Percentiles rank a stretch among this genome's conserved stretches.
Conservation (phyloP, 2,888 invertebrate genomes). For the Lamellibrachia satsuma region DNA sequence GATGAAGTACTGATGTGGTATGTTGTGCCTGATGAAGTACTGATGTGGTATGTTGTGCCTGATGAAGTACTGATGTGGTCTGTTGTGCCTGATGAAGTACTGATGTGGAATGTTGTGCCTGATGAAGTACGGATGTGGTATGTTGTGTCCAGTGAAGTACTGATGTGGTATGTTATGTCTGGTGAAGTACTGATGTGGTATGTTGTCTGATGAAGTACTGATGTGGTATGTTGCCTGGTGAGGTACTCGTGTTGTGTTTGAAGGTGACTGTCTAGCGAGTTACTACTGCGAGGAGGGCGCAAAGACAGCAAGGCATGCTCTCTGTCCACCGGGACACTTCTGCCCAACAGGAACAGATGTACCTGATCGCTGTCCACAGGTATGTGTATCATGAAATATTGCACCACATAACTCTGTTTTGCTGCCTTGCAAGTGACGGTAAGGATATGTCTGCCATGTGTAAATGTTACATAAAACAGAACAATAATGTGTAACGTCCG, state of each 20-base stretch:
- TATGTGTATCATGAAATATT: neutral
- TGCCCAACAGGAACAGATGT: slow-evolving; percentile 54
- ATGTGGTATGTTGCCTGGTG: neutral
- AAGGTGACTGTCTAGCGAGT: slow-evolving; percentile 47
- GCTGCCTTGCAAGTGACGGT: neutral
- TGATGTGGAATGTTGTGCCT: too few species aligned
- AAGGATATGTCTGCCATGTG: too few species aligned
- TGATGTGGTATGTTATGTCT: too few species aligned
- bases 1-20: too few species aligned
- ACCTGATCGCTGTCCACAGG: slow-evolving; percentile 57
- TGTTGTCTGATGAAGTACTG: neutral
- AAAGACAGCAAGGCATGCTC: slow-evolving; percentile 44
- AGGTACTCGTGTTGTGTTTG: neutral
- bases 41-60: too few species aligned
- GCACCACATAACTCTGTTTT: neutral
- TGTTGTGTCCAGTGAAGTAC: too few species aligned
- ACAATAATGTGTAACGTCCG: neutral
- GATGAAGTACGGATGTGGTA: too few species aligned
- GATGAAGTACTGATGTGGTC: too few species aligned
- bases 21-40: too few species aligned
- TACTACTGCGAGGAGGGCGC: slow-evolving; percentile 59
- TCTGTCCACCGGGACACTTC: slow-evolving; percentile 54
- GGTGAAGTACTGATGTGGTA: neutral
- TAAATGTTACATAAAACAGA: neutral
- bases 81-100: too few species aligned